These are phyloP conservation scores for Oligia strigilis DNA, from an alignment of 2,888 invertebrate species.

Conservation along the genomic window DNA sequence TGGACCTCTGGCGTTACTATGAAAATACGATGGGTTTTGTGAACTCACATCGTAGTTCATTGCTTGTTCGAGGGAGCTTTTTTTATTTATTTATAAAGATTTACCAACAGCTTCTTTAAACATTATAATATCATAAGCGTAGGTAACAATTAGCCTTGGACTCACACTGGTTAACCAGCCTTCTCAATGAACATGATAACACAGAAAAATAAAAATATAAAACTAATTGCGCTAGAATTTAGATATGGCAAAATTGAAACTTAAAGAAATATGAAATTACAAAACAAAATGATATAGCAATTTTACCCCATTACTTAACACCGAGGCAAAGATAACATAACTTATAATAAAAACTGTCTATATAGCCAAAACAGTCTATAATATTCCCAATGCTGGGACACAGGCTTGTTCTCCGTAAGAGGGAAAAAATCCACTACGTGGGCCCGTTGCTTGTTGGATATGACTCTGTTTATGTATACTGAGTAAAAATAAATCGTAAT, in stretches of 20 bases:
- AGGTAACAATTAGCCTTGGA: background rate
- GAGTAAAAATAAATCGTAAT: background rate
- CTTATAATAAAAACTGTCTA: background rate
- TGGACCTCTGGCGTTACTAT: constrained; percentile 71
- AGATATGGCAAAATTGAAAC: background rate
- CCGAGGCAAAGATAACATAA: background rate
- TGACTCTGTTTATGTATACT: background rate
- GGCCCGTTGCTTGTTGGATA: too few relatives aligned
- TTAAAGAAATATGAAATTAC: background rate
- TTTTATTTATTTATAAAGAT: background rate
- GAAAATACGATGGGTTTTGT: constrained; percentile 50
- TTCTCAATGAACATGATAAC: too few relatives aligned
- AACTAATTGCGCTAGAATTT: background rate
- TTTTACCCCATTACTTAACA: background rate
- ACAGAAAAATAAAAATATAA: background rate
- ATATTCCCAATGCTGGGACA: too few relatives aligned
- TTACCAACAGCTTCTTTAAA: background rate
- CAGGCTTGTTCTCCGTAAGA: too few relatives aligned
- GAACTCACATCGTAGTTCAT: constrained; percentile 59
- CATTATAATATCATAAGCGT: too few relatives aligned
- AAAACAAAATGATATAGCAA: background rate
- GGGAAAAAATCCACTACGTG: too few relatives aligned
- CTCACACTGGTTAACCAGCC: too few relatives aligned
- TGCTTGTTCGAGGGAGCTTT: constrained; percentile 32
- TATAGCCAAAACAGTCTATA: too few relatives aligned